These are phyloP conservation scores for Drosophila triauraria DNA, from an alignment of 1,140 invertebrate genomes.

Conservation along the genomic window DNA sequence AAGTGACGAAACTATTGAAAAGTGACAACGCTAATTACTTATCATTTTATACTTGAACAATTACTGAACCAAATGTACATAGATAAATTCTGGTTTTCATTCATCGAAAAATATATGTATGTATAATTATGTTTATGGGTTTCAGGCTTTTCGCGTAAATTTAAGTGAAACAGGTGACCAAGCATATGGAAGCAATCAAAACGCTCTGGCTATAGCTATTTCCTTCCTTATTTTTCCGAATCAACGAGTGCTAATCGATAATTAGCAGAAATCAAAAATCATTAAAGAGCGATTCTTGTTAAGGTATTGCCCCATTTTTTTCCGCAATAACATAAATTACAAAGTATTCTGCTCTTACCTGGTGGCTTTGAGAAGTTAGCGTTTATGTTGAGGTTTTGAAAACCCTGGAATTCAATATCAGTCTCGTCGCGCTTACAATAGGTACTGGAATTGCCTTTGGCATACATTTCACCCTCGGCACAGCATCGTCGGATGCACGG, in stretches of 20 bases:
- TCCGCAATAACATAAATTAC: not conserved
- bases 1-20: not conserved
- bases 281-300: not conserved
- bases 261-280: conserved; percentile 12
- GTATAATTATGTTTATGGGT: not conserved
- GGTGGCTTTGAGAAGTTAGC: conserved; percentile 32
- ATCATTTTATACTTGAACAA: not conserved
- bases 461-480: conserved; percentile 38
- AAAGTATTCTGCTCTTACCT: conserved; percentile 3
- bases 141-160: not conserved
- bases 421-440: conserved; percentile 29
- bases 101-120: conserved; percentile 9
- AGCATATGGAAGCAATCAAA: conserved; percentile 28
- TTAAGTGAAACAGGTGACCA: conserved; percentile 24
- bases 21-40: not conserved
- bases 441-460: conserved; percentile 28
- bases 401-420: conserved; percentile 23
- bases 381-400: conserved; percentile 36
- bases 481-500: conserved; percentile 32
- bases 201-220: not conserved
- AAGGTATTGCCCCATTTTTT: not conserved
- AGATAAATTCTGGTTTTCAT: not conserved
- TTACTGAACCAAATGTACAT: not conserved
- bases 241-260: conserved; percentile 13
- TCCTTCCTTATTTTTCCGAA: not conserved